Conservation (phyloP, 1,140 invertebrate species). For the Temnothorax curvispinosus region DNA sequence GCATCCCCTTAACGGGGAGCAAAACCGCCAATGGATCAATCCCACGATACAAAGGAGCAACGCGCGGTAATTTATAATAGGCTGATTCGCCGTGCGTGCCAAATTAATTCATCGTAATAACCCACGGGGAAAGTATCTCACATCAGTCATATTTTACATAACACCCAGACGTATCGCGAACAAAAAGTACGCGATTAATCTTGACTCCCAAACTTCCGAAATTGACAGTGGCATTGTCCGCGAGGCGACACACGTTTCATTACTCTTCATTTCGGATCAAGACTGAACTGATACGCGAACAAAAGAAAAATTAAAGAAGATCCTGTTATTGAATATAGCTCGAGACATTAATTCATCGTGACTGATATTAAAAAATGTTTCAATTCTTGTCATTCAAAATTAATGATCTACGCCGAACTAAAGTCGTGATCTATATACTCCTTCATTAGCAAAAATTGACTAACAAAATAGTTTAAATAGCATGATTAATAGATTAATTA, state of each 20-base stretch:
- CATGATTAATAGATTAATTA: background rate
- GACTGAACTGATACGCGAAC: background rate
- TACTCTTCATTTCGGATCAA: constrained; percentile 34
- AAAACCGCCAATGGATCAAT: constrained; percentile 27
- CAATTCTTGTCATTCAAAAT: background rate
- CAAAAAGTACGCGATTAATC: constrained; percentile 48
- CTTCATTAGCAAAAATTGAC: background rate
- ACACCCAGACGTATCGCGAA: constrained; percentile 1
- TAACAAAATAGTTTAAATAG: background rate
- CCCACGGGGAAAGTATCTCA: constrained; percentile 28
- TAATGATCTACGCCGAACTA: background rate
- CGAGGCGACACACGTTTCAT: constrained; percentile 4
- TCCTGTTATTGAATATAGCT: background rate
- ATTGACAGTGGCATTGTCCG: constrained; percentile 21
- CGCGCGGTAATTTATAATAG: constrained; percentile 60
- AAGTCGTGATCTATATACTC: background rate
- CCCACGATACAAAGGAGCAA: constrained; percentile 27
- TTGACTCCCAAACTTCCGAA: constrained; percentile 11
- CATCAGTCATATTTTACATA: constrained; percentile 33
- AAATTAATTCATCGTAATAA: constrained; percentile 53
- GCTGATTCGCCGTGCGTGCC: constrained; percentile 12
- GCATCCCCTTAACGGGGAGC: constrained; percentile 42
- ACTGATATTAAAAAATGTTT: constrained; percentile 8
- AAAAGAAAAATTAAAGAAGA: background rate
- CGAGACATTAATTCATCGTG: background rate